phyloP scores from a whole-genome alignment of 1,140 invertebrate genomes.

The Agrypnia vestita region DNA sequence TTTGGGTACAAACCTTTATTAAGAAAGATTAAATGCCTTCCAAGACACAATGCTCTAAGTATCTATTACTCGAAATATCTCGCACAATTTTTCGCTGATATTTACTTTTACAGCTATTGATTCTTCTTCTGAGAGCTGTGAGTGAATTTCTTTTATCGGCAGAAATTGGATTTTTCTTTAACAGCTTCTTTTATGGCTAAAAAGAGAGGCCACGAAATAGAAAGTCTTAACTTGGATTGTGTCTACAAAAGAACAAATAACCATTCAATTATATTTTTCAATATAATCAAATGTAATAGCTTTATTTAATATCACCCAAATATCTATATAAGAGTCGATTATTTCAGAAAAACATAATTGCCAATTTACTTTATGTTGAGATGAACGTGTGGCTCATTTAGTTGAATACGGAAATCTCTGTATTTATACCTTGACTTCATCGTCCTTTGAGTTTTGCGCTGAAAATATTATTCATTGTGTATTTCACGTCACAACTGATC shows the following conservation, averaged over 20 bases:
- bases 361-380: neutral
- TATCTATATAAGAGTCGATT: neutral
- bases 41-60: too few relatives aligned
- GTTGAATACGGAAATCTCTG: neutral
- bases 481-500: too few relatives aligned
- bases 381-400: neutral
- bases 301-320: neutral
- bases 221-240: conserved; percentile 37
- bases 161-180: conserved; percentile 45
- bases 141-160: conserved; percentile 30
- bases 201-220: conserved; percentile 35
- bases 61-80: too few relatives aligned
- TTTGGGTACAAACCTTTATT: too few relatives aligned
- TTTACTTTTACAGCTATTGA: neutral
- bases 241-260: neutral
- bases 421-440: too few relatives aligned
- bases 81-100: conserved; percentile 9
- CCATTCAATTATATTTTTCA: neutral
- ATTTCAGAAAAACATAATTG: neutral
- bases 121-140: neutral
- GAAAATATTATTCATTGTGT: too few relatives aligned
- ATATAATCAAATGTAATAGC: neutral
- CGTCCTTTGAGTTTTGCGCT: too few relatives aligned
- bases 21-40: too few relatives aligned
- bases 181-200: conserved; percentile 16